Evolutionary conservation across 2,888 invertebrate species (phyloP).

Genomic region (Globia sparganii): DNA sequence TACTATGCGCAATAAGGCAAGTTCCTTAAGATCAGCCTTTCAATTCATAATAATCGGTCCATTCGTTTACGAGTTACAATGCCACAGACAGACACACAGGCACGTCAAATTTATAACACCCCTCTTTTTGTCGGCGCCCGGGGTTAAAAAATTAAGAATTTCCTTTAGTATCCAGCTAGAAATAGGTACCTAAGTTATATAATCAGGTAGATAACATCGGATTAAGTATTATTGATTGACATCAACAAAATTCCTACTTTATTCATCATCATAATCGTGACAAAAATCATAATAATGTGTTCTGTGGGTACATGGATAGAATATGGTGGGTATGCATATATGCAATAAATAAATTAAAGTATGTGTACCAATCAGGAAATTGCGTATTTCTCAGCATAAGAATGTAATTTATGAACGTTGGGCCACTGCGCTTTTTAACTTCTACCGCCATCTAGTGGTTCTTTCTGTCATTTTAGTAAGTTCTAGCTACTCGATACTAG

Average conservation of each 20-base stretch:
- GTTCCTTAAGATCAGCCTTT: no score
- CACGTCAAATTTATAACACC: no score
- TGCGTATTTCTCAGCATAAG: not conserved
- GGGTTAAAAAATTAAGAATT: no score
- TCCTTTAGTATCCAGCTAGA: not conserved
- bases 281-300: not conserved
- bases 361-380: constrained; percentile 2
- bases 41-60: no score
- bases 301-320: not conserved
- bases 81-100: no score
- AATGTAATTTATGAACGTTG: not conserved
- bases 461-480: not conserved
- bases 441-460: constrained; percentile 17
- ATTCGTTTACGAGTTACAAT: no score
- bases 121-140: no score
- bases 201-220: not conserved
- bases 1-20: no score
- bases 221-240: constrained; percentile 1
- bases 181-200: not conserved
- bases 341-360: constrained; percentile 1
- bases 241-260: not conserved
- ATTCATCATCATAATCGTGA: not conserved
- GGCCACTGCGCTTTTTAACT: not conserved
- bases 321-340: not conserved
- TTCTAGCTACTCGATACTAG: constrained; percentile 41